Evolutionary conservation across 2,113 vertebrate genomes (phyloP), one percentile per base, ranked within the genome.

Genomic region (Arizona elegans): DNA sequence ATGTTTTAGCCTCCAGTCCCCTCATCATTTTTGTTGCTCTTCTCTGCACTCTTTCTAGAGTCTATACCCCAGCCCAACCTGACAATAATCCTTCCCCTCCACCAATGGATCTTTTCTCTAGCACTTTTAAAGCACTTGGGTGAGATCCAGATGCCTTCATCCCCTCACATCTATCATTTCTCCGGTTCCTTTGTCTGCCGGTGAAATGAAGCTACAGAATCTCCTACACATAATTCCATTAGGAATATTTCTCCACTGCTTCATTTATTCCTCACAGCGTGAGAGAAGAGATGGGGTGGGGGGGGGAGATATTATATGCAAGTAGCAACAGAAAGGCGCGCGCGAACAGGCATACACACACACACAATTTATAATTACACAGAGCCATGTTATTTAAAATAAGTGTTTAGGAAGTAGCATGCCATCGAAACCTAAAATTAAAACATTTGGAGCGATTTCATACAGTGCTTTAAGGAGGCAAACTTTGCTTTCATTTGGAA

Each of bases 391-490:
- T 95, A 94, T 90, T 88, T 85, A 89, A 62, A 58, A 94, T 96
- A 95, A 94, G 94, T 93, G 90, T 91, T 96, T 95, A 95, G 92
- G 90, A 94, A 96, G n/a, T 91, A 81, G 86, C 94, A 95, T 94
- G 94, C 88, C 93, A 96, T 93, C 92, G 92, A 86, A 97, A 95
- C 75, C 92, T 90, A 93, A 93, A 96, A 96, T 97, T 96, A 96
- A 93, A 97, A 95, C 93, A 95, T 95, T 96, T 95, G 95, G 91
- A 87, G 92, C 94, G 95, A 94, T 95, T 96, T 97, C 92, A 26
- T 90, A 94, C 96, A 93, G 94, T 94, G 91, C 92, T 96, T 90
- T 91, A 93, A 96, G 90, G 86, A 93, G 96, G 92, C 90, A 94
- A 93, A 94, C 91, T 95, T 95, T 95, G 29, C 87, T 96, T 47